These are phyloP conservation scores for Erebia palarica DNA, from an alignment of 2,888 invertebrate species.

Conservation along the genomic window DNA sequence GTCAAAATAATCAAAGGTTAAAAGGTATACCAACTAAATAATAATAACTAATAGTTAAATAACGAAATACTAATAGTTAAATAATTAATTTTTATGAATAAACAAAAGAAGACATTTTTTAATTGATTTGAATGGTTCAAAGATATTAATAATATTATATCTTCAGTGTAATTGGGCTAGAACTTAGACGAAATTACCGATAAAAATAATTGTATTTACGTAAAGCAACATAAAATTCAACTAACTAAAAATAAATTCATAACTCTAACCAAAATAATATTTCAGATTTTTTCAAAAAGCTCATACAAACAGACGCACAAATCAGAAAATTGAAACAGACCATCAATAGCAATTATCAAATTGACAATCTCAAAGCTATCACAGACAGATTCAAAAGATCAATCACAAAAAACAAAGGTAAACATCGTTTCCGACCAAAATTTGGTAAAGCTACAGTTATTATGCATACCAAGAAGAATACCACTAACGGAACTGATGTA, in stretches of 20 bases:
- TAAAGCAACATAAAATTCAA: neutral
- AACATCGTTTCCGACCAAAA: conserved; percentile 4
- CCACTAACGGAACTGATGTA: neutral
- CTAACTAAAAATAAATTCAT: neutral
- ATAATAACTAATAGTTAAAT: too few species aligned
- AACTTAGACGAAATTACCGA: too few species aligned
- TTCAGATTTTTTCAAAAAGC: conserved; percentile 69
- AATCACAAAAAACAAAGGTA: neutral
- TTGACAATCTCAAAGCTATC: conserved; percentile 34
- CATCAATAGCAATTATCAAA: conserved; percentile 27
- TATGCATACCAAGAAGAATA: conserved; percentile 20
- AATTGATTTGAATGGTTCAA: too few species aligned
- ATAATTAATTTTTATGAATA: neutral
- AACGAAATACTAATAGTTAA: too few species aligned
- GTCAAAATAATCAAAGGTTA: conserved; percentile 52
- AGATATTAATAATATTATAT: neutral
- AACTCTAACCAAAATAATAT: neutral
- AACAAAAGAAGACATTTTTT: too few species aligned
- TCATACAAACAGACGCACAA: conserved; percentile 63
- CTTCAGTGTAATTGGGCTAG: too few species aligned
- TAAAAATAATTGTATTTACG: too few species aligned
- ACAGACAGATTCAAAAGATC: conserved; percentile 56
- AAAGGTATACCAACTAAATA: too few species aligned
- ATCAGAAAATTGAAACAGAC: conserved; percentile 60
- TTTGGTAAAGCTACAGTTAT: conserved; percentile 1